These are phyloP conservation scores for Diorhabda elongata DNA, from an alignment of 1,140 invertebrate species.

Conservation along the genomic window DNA sequence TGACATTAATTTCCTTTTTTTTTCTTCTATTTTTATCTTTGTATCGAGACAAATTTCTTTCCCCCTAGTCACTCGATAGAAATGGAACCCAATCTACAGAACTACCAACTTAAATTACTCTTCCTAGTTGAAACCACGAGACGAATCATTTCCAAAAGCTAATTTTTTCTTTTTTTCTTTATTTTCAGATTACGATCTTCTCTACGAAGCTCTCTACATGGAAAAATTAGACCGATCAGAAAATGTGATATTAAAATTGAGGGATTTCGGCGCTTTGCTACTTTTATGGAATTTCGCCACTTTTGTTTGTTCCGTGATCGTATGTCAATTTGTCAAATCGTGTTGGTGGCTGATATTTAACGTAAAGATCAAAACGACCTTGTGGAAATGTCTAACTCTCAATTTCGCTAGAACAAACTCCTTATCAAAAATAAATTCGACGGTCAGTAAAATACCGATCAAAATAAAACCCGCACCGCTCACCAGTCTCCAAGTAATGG, in stretches of 20 bases:
- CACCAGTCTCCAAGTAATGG: neutral
- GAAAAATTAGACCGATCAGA: neutral
- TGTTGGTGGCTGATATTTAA: neutral
- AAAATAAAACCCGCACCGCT: neutral
- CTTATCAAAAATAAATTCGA: neutral
- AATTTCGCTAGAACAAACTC: neutral
- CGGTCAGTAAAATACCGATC: neutral
- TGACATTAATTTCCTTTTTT: too few species aligned
- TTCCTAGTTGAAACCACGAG: too few species aligned
- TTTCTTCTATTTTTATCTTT: too few species aligned
- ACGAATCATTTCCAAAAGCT: too few species aligned
- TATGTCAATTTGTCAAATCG: neutral
- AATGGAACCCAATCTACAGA: too few species aligned
- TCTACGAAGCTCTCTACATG: neutral
- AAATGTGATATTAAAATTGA: neutral
- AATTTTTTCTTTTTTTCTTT: neutral
- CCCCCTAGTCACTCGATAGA: too few species aligned
- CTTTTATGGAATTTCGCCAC: neutral
- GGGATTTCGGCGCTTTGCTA: slow-evolving; percentile 1
- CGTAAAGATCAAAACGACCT: neutral
- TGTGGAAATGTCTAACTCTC: neutral
- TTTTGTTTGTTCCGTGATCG: neutral
- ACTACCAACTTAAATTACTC: too few species aligned
- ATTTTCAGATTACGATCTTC: neutral
- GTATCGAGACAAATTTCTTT: too few species aligned